Evolutionary conservation across 2,888 invertebrate genomes (phyloP), one percentile per base, ranked within the genome.

Genomic region (Ennomos erosarius): DNA sequence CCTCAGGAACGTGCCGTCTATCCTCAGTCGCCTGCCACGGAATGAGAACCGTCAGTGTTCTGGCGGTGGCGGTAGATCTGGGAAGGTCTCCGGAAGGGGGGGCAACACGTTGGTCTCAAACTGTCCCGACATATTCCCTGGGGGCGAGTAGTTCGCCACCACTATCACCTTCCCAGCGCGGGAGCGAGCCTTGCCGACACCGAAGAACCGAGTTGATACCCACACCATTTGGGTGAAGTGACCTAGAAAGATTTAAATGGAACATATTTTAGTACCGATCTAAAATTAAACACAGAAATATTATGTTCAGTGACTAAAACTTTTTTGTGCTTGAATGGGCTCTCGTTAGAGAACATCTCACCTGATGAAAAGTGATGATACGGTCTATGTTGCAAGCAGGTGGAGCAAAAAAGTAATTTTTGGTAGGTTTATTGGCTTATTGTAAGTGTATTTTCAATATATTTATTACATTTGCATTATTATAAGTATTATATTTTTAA

Each of bases 161-260:
- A 97, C 97, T 65, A 97, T 95, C 45, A 96, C 93, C 77, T 96
- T 96, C 10, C 97, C 97, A 11, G 95, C 95, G 43, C 95, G 91
- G 36, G 96, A 96, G 51, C 95, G 93, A 0, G 97, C 97, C 78
- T 96, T 96, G 8, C 97, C 97, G 1, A 97, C 94, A 2, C 98
- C 97, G 76, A 97, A 95, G 80, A 95, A 94, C 44, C 94, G 93
- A 1, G 96, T 96, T 46, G 93, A 93, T 38, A 94, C 94, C 97
- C 98, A 98, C 26, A 97, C 96, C 84, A 98, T 93, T 88, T 97
- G 97, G 0, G 97, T 97, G 85, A 97, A 97, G 84, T 97, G 97
- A 59, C 97, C 97, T 96, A 85, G 13, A 60, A 67, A 12, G 0
- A 26, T 26, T 26, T 26, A 26, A 26, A 6, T 26, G n/a, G n/a